A percentile compares a stretch with the other conserved stretches of the same genome.
phyloP scores from a whole-genome alignment of 2,888 invertebrate genomes.

The Volucella bombylans region DNA sequence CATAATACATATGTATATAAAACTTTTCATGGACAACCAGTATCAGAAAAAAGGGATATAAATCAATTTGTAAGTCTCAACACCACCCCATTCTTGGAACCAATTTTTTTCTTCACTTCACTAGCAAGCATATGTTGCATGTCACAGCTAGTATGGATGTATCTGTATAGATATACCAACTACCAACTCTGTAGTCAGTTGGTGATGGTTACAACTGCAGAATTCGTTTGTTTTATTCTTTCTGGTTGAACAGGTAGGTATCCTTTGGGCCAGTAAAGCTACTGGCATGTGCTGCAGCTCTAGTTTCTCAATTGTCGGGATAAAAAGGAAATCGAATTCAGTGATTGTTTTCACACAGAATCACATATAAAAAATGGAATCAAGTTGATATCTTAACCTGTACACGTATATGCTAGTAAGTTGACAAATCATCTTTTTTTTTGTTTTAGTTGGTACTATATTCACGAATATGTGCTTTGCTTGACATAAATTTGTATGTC shows the following conservation, averaged over 20 bases:
- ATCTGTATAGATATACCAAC: background rate
- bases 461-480: too few species aligned
- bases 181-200: background rate
- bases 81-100: background rate
- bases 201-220: slow-evolving; percentile 30
- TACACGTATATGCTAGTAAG: slow-evolving; percentile 9
- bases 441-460: background rate
- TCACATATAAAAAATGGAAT: slow-evolving; percentile 26
- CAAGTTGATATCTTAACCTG: background rate
- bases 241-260: slow-evolving; percentile 42
- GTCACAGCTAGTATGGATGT: slow-evolving; percentile 3
- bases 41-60: slow-evolving; percentile 22
- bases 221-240: slow-evolving; percentile 27
- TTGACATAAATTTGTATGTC: too few species aligned
- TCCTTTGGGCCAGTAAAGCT: slow-evolving; percentile 26
- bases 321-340: slow-evolving; percentile 44
- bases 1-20: background rate
- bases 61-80: slow-evolving; percentile 40
- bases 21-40: slow-evolving; percentile 34
- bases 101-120: background rate
- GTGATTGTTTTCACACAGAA: slow-evolving; percentile 50
- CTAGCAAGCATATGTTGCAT: slow-evolving; percentile 56
- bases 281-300: slow-evolving; percentile 18
- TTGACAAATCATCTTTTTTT: slow-evolving; percentile 17
- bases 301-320: slow-evolving; percentile 36